Conservation (phyloP, 2,888 invertebrate species). For the Biston betularia region DNA sequence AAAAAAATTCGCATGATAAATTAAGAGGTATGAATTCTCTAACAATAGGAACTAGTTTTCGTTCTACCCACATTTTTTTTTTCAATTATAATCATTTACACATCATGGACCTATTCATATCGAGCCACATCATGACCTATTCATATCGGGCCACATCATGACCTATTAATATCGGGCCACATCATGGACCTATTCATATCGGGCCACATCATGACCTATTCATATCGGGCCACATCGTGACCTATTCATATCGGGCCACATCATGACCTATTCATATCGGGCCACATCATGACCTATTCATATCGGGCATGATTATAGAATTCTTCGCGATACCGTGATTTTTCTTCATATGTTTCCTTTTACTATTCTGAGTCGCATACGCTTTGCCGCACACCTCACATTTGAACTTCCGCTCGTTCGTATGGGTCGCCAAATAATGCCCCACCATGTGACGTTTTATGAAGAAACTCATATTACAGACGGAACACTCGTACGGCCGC, state of each 20-base stretch:
- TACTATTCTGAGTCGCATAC: constrained; percentile 78
- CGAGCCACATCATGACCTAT: background rate
- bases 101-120: too few relatives aligned
- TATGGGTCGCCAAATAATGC: constrained; percentile 75
- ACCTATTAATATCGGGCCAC: too few relatives aligned
- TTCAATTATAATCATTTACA: too few relatives aligned
- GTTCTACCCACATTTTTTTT: too few relatives aligned
- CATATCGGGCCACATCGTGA: too few relatives aligned
- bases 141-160: too few relatives aligned
- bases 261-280: constrained; percentile 23
- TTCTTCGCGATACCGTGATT: constrained; percentile 61
- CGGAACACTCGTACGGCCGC: constrained; percentile 75
- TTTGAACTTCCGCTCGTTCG: constrained; percentile 83
- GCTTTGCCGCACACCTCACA: constrained; percentile 87
- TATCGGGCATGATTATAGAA: constrained; percentile 34
- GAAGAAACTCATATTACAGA: constrained; percentile 80
- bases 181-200: too few relatives aligned
- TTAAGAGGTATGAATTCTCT: too few relatives aligned
- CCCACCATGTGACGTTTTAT: constrained; percentile 61
- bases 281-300: constrained; percentile 21
- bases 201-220: background rate
- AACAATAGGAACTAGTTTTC: too few relatives aligned
- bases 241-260: constrained; percentile 29
- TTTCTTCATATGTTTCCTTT: constrained; percentile 78
- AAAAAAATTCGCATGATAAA: too few relatives aligned